phyloP scores from a whole-genome alignment of 1,140 invertebrate species.

The Leptopilina boulardi region DNA sequence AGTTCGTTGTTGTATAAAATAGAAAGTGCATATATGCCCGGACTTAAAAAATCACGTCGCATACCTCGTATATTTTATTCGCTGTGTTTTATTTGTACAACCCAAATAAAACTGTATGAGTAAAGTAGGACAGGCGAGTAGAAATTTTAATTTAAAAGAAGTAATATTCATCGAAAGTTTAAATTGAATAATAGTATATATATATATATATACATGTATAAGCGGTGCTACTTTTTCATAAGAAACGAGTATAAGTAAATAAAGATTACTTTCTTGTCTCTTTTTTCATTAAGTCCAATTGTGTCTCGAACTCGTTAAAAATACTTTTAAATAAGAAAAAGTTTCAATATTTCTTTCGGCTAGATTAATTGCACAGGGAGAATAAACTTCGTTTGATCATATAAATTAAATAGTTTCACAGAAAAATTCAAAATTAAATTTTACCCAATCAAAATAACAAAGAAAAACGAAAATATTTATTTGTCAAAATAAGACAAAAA shows the following conservation, averaged over 20 bases:
- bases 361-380: neutral
- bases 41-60: neutral
- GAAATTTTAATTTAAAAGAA: neutral
- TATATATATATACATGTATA: too few species aligned
- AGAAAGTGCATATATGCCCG: neutral
- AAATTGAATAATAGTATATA: slow-evolving; percentile 2
- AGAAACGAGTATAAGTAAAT: neutral
- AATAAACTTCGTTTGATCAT: neutral
- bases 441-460: too few species aligned
- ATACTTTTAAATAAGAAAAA: slow-evolving; percentile 4
- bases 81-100: neutral
- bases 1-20: neutral
- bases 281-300: slow-evolving; percentile 6
- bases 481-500: too few species aligned
- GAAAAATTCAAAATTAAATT: too few species aligned
- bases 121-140: neutral
- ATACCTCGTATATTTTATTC: neutral
- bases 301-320: slow-evolving; percentile 1
- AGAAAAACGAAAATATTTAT: too few species aligned
- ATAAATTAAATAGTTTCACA: too few species aligned
- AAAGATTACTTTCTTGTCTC: slow-evolving; percentile 4
- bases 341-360: slow-evolving; percentile 1
- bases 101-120: neutral
- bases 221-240: slow-evolving; percentile 4
- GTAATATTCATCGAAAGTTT: neutral